Evolutionary conservation across 64 coral and sea anemone species (phyloP).

Genomic region (Montipora capricornis): DNA sequence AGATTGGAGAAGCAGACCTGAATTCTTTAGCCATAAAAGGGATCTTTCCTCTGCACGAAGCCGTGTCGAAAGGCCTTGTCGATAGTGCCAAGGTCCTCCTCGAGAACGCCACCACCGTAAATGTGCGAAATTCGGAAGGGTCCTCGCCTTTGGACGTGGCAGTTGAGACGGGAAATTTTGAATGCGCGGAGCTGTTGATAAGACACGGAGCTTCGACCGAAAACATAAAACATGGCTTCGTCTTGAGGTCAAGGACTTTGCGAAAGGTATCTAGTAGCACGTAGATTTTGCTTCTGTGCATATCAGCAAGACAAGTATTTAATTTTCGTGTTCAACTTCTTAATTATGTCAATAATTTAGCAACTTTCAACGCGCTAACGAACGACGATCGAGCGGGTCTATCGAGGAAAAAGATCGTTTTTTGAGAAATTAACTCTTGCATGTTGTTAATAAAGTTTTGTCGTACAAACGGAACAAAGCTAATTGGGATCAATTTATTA

Average conservation of each 20-base stretch:
- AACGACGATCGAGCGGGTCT: background rate
- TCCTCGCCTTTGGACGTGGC: slow-evolving; percentile 69
- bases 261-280: background rate
- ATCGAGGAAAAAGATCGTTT: no score
- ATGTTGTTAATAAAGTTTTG: no score
- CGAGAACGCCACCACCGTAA: slow-evolving; percentile 56
- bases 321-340: background rate
- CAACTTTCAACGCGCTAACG: background rate
- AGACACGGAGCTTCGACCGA: slow-evolving; percentile 72
- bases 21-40: slow-evolving; percentile 59
- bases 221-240: slow-evolving; percentile 63
- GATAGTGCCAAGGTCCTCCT: slow-evolving; percentile 50
- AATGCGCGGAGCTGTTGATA: slow-evolving; percentile 77
- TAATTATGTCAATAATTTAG: background rate
- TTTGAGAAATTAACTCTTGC: no score
- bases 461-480: no score
- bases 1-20: slow-evolving; percentile 77
- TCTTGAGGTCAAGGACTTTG: slow-evolving; percentile 40
- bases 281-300: background rate
- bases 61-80: slow-evolving; percentile 52
- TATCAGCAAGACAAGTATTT: background rate
- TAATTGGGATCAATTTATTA: no score
- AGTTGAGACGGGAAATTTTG: slow-evolving; percentile 73
- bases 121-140: slow-evolving; percentile 60
- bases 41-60: slow-evolving; percentile 76